Percentiles rank a stretch among this genome's conserved stretches.
Conservation (phyloP, 2,113 vertebrate genomes). For the Furnarius figulus region DNA sequence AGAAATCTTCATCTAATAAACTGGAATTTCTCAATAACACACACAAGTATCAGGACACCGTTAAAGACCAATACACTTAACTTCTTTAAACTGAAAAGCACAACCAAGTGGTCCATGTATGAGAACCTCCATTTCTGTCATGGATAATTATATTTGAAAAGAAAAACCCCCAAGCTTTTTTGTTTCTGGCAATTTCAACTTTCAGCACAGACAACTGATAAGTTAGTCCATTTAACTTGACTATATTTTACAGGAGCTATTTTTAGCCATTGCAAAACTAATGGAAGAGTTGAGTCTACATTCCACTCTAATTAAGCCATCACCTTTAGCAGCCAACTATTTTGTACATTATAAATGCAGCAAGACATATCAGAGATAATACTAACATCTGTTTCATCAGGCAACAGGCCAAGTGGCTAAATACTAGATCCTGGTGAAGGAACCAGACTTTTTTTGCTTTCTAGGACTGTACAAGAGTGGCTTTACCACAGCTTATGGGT, state of each 20-base stretch:
- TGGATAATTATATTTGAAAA: background rate
- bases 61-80: background rate
- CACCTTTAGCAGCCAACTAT: slow-evolving; percentile 44
- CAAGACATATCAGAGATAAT: slow-evolving; percentile 55
- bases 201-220: background rate
- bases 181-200: background rate
- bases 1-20: background rate
- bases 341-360: slow-evolving; percentile 47
- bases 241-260: slow-evolving; percentile 37
- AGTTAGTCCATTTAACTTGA: background rate
- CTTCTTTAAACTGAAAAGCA: background rate
- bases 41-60: background rate
- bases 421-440: background rate
- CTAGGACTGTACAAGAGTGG: background rate
- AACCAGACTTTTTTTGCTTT: slow-evolving; percentile 35
- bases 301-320: slow-evolving; percentile 62
- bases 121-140: background rate
- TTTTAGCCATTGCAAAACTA: slow-evolving; percentile 57
- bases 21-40: background rate
- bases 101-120: background rate
- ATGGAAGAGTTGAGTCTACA: slow-evolving; percentile 45
- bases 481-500: background rate
- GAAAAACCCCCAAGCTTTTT: background rate
- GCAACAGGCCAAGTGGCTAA: slow-evolving; percentile 40
- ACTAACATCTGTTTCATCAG: slow-evolving; percentile 56